phyloP scores from a whole-genome alignment of 2,797 vertebrate species.

The Eulemur albifrons region DNA sequence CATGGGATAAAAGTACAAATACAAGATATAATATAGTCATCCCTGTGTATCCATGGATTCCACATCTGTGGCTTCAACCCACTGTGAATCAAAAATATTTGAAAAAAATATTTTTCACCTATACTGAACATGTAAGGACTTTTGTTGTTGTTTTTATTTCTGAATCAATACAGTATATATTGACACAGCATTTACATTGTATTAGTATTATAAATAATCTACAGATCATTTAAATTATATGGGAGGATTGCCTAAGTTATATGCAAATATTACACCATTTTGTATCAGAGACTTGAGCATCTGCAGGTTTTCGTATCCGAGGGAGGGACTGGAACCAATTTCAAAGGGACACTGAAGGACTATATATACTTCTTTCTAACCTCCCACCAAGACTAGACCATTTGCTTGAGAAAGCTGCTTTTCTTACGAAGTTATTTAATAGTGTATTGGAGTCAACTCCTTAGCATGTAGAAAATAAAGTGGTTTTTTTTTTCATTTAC shows the following conservation, averaged over 20 bases:
- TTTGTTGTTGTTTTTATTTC: not conserved
- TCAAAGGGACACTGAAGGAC: not conserved
- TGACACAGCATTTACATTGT: not conserved
- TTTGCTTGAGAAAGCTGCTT: not conserved
- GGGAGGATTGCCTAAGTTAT: not conserved
- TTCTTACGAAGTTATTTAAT: not conserved
- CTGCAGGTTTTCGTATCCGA: not conserved
- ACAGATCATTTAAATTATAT: not conserved
- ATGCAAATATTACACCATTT: not conserved
- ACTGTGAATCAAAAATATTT: not conserved
- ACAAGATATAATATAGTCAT: not conserved
- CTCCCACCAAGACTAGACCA: not conserved
- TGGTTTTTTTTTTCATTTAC: not conserved
- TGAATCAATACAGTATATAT: not conserved
- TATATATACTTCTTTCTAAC: not conserved
- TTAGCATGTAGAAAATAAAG: not conserved
- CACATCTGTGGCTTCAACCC: not conserved
- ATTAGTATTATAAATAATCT: not conserved
- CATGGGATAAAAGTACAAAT: not conserved
- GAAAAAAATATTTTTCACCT: not conserved
- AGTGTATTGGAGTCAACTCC: not conserved
- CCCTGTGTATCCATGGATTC: not conserved
- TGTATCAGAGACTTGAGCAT: not conserved
- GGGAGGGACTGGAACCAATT: not conserved
- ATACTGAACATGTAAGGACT: not conserved